Base-by-base conservation (phyloP, 1,140 invertebrate species). In the Charaxes varanes region DNA sequence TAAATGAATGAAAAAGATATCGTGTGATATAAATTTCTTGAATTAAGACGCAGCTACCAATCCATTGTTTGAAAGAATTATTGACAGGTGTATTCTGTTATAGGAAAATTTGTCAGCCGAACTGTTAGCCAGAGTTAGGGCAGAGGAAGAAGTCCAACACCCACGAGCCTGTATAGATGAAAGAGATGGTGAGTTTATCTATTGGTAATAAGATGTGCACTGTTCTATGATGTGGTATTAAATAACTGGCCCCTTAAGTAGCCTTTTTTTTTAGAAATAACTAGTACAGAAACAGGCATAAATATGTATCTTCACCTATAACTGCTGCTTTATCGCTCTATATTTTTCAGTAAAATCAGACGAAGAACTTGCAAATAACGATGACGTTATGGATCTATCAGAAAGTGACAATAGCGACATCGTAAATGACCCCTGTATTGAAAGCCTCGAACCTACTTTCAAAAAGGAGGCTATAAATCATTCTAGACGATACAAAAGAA, bases 381-480 rank as follows among this genome's bases (percentile, higher is more conserved):
- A 67, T 47, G 58, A 66, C 13, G 53, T 56, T 0, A 41, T 65
- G 42, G 36, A 48, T 4, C 5, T 70, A 14, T 43, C 53, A 2
- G 70, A 73, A 11, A 69, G 61, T 27, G 69, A 70, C 18, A 34
- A 41, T 2, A 44, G 50, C 8, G 61, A 70, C 5, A 64, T 55
- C 11, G 68, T 72, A 4, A 48, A 40, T 10, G 67, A 73, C 14
- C 41, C 52, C 0, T 53, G 50, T 16, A 70, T 72, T 10, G 67
- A 76, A 14, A 72, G 67, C 14, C 38, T 81, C 6, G 71, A 78
- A 46, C 77, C 77, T 0, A 60, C 62, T 1, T 70, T 80, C 22
- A 74, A 46, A 14, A 74, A 66, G 22, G 70, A 72, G 28, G 54
- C 69, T 4, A 53, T 70, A 4, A 73, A 71, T 27, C 43, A 52